Evolutionary conservation across 2,888 invertebrate genomes (phyloP).

Genomic region (Pilophorus perplexus): DNA sequence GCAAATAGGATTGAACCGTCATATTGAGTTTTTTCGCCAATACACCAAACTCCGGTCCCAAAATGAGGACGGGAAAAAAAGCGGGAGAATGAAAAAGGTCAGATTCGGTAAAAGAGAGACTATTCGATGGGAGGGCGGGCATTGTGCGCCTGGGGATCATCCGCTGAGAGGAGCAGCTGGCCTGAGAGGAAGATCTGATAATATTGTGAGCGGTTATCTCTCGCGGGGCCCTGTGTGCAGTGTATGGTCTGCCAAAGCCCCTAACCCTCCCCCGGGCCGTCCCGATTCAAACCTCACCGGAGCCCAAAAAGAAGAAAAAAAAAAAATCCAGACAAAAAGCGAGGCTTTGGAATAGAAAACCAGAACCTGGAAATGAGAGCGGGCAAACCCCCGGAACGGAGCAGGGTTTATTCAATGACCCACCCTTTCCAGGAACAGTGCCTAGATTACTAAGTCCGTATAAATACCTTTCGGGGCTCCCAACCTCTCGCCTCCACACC

Average conservation of each 20-base stretch:
- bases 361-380: neutral
- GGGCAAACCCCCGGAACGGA: neutral
- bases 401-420: conserved; percentile 29
- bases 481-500: neutral
- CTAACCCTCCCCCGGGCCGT: neutral
- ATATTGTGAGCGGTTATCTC: conserved; percentile 33
- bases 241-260: neutral
- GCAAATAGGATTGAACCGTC: no score
- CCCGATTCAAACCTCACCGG: conserved; percentile 12
- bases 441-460: conserved; percentile 31
- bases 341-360: neutral
- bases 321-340: neutral
- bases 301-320: neutral
- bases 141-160: conserved; percentile 15
- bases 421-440: conserved; percentile 8
- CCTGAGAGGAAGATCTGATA: conserved; percentile 32
- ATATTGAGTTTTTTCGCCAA: no score
- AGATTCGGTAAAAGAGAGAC: no score
- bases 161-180: conserved; percentile 24
- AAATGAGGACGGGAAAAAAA: neutral
- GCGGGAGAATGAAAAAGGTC: no score
- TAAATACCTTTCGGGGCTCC: conserved; percentile 26
- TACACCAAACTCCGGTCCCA: no score
- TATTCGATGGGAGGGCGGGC: neutral
- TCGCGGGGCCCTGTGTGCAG: conserved; percentile 1